A percentile compares a stretch with the other conserved stretches of the same genome.
phyloP scores from a whole-genome alignment of 2,888 invertebrate genomes.

The Anticlea derivata region DNA sequence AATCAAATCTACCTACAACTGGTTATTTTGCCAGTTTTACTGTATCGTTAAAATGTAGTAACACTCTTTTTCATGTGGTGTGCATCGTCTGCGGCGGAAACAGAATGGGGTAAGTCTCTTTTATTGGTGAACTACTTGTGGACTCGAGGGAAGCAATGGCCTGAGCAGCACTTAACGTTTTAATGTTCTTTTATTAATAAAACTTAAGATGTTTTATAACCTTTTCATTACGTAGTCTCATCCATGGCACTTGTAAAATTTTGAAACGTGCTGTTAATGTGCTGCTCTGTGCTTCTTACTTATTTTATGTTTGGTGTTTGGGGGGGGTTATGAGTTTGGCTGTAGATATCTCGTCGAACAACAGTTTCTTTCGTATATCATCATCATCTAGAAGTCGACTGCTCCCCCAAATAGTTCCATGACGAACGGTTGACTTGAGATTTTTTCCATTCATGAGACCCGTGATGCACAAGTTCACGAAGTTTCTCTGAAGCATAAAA shows the following conservation, averaged over 20 bases:
- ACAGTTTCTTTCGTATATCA: too few species aligned
- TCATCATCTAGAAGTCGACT: too few species aligned
- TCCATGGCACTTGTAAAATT: constrained; percentile 24
- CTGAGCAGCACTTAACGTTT: constrained; percentile 46
- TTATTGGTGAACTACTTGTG: constrained; percentile 70
- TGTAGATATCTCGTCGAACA: too few species aligned
- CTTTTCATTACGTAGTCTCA: constrained; percentile 35
- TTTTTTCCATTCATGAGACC: too few species aligned
- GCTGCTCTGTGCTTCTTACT: neutral
- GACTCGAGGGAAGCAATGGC: constrained; percentile 56
- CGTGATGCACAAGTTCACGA: too few species aligned
- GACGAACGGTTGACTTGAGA: too few species aligned
- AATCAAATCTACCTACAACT: constrained; percentile 65
- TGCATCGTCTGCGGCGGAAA: constrained; percentile 56
- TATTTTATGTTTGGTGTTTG: too few species aligned
- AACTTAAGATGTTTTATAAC: constrained; percentile 47
- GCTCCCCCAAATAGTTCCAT: too few species aligned
- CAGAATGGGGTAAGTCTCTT: constrained; percentile 85
- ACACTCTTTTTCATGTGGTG: constrained; percentile 80
- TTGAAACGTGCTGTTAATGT: constrained; percentile 15
- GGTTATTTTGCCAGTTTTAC: constrained; percentile 65
- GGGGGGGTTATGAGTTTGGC: too few species aligned
- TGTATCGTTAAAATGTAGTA: constrained; percentile 74
- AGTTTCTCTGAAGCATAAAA: too few species aligned
- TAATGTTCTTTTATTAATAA: constrained; percentile 50